Conservation (phyloP, 92 coral and sea anemone species). For the Umimayanthus chanpuru region DNA sequence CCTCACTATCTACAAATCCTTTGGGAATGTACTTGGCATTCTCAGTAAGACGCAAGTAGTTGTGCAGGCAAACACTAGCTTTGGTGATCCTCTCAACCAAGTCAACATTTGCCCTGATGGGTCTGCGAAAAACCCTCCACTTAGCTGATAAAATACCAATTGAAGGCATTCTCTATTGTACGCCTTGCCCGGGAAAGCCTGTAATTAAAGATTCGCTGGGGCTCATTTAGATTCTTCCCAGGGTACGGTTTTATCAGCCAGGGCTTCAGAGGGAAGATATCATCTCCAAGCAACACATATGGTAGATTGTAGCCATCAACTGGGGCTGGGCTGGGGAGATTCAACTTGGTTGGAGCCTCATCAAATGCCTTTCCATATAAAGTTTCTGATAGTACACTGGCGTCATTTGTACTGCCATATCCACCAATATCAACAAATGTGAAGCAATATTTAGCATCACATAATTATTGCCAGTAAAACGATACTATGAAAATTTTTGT, state of each 20-base stretch:
- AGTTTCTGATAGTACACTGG: slow-evolving; percentile 37
- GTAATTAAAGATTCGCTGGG: slow-evolving; percentile 40
- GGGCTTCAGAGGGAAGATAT: slow-evolving; percentile 46
- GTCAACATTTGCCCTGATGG: slow-evolving; percentile 45
- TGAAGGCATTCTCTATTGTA: slow-evolving; percentile 52
- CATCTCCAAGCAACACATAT: slow-evolving; percentile 39
- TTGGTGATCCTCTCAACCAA: slow-evolving; percentile 34
- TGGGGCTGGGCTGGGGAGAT: slow-evolving; percentile 35
- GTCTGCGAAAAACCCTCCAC: slow-evolving; percentile 51
- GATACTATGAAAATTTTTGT: slow-evolving; percentile 35
- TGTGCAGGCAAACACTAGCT: slow-evolving; percentile 50
- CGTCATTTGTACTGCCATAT: slow-evolving; percentile 30
- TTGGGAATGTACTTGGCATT: slow-evolving; percentile 46
- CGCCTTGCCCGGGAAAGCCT: slow-evolving; percentile 46
- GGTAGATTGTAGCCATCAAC: slow-evolving; percentile 23
- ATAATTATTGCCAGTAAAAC: slow-evolving; percentile 35
- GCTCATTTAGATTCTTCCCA: slow-evolving; percentile 41
- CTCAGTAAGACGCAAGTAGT: slow-evolving; percentile 51
- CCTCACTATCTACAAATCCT: slow-evolving; percentile 60
- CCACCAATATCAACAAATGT: slow-evolving; percentile 35
- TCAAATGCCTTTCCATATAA: slow-evolving; percentile 41
- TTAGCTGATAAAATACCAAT: slow-evolving; percentile 51
- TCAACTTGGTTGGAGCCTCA: slow-evolving; percentile 26
- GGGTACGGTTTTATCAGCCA: slow-evolving; percentile 62
- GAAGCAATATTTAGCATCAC: slow-evolving; percentile 34